Evolutionary conservation across 2,888 invertebrate genomes (phyloP), one percentile per base, ranked within the genome.

Genomic region (Ctena decussata): DNA sequence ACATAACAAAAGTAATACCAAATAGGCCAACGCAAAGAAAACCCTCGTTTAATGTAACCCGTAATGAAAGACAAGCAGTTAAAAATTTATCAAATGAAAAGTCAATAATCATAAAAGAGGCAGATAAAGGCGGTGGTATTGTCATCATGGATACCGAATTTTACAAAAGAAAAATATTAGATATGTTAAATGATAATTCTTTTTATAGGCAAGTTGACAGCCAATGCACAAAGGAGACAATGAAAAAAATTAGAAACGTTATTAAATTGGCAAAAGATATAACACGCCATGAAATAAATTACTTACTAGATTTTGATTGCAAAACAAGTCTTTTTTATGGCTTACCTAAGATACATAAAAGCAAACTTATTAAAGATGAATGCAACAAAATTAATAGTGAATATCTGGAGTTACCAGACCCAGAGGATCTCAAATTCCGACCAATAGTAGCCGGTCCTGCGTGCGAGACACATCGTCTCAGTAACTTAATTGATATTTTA

Each of bases 401-500:
- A 57, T 57, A 57, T 15, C 27, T 57, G 27, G 57, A 57, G 27
- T 27, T 27, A 27, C 27, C 27, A 57, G 27, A 53, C 24, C n/a
- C 53, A 8, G 12, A 53, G 21, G 53, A 53, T 24, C 57, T 57
- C 12, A 57, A 57, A 24, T 57, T 57, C 15, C 30, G 57, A 24
- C 57, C 24, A 11, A 57, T 27, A 57, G 18, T 27, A 27, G 57
- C 57, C 27, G 57, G 11, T n/a, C n/a, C n/a, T 15, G 53, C 53
- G n/a, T n/a, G n/a, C n/a, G n/a, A 57, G 27, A 57, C 57, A 57
- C 57, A 57, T 57, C 57, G 57, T n/a, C 27, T 57, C n/a, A 57
- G 57, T 27, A 57, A 57, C 30, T 57, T 57, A 57, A 1, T 57
- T 57, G 57, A 57, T 57, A 57, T 27, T 27, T 8, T 57, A 53